Evolutionary conservation across 2,888 invertebrate species (phyloP), one percentile per base, ranked within the genome.

Genomic region (Melipona bicolor): DNA sequence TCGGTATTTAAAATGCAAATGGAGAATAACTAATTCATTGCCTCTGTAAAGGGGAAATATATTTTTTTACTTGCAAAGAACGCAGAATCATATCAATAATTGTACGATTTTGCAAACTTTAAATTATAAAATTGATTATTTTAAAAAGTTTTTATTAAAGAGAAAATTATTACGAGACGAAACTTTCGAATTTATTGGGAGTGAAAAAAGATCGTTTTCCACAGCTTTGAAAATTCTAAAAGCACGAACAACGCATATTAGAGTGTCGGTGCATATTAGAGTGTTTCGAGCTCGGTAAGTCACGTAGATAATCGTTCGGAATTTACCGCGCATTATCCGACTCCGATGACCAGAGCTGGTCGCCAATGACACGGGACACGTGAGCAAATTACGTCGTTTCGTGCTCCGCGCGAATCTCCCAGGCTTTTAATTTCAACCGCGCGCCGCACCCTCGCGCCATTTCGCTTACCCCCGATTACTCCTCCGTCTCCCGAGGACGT

Each of bases 381-480:
- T 73, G 82, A 78, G 79, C 85, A 89, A 91, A 91, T 90, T 91
- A 88, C 85, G 87, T 73, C 78, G 81, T 82, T 86, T 83, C 83
- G 84, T 77, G 85, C 69, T 82, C 56, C 84, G 67, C 70, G 78
- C 82, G 81, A 77, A 70, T 83, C 83, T 77, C 79, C 70, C 74
- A 85, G 89, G 88, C 85, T 92, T 92, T 91, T 91, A 91, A 92
- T 91, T 91, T 91, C 84, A 85, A 83, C 84, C 83, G 82, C 77
- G 87, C 77, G 88, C 91, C 90, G 89, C 87, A 68, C 75, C 70
- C 50, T 74, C 67, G 77, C 49, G 62, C 50, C 64, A 62, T 82
- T 70, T 78, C 70, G 71, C 73, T 81, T 68, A 59, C n/a, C 36
- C 27, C 36, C 65, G 36, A 65, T 74, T 71, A 59, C 52, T 36